Conservation (phyloP, 2,113 vertebrate genomes). For the Salvelinus namaycush region DNA sequence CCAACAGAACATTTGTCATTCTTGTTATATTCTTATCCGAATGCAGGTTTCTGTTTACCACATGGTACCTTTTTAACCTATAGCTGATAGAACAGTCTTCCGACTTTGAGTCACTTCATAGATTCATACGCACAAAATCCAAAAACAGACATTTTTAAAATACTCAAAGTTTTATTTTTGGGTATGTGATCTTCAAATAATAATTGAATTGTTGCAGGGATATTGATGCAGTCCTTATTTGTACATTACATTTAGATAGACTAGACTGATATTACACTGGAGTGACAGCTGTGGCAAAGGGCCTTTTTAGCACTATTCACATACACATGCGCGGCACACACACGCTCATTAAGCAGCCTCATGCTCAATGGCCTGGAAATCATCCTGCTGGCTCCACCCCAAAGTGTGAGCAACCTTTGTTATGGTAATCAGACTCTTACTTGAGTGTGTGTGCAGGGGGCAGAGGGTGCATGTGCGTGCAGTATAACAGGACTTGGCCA, state of each 20-base stretch:
- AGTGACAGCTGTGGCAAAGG: conserved; percentile 77
- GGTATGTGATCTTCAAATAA: not conserved
- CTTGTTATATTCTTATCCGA: no score
- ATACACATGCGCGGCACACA: conserved; percentile 31
- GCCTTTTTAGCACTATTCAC: conserved; percentile 34
- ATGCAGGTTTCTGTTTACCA: no score
- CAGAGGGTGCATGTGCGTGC: conserved; percentile 26
- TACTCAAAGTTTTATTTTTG: not conserved
- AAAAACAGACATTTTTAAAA: conserved; percentile 2
- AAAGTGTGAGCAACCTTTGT: conserved; percentile 82
- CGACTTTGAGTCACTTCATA: no score
- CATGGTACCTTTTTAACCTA: no score
- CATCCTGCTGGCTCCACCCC: conserved; percentile 72
- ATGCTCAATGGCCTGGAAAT: conserved; percentile 77
- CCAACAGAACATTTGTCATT: no score
- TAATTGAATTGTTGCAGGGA: not conserved
- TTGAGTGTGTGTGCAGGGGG: conserved; percentile 50
- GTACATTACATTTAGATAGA: conserved; percentile 33
- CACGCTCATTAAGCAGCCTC: conserved; percentile 75
- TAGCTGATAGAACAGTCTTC: no score
- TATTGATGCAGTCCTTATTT: conserved; percentile 21
- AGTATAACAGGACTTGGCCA: not conserved
- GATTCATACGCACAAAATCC: no score
- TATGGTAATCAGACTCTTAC: conserved; percentile 71
- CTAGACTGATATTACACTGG: conserved; percentile 68